phyloP scores from a whole-genome alignment of 2,797 vertebrate genomes.

The Coccyzus lansbergi region DNA sequence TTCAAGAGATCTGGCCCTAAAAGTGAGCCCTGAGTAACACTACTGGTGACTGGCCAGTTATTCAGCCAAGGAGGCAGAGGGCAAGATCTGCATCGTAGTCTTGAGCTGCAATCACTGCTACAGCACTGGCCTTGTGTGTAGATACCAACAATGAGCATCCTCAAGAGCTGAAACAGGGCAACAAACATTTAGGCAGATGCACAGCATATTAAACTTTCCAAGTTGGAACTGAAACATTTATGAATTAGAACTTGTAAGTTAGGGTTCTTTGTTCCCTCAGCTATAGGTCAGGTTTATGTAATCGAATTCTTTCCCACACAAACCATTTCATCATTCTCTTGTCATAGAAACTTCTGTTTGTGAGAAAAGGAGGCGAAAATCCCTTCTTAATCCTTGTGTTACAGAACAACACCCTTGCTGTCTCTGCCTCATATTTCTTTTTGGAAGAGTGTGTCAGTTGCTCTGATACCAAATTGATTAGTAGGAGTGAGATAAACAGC shows the following conservation, averaged over 20 bases:
- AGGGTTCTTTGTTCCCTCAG: background rate
- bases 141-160: background rate
- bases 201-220: background rate
- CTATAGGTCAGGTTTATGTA: background rate
- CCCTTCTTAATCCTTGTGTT: background rate
- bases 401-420: background rate
- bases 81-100: background rate
- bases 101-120: background rate
- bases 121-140: background rate
- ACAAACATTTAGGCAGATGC: background rate
- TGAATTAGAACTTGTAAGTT: background rate
- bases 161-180: background rate
- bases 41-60: background rate
- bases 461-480: background rate
- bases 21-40: background rate
- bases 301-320: background rate
- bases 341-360: background rate
- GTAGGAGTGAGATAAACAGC: constrained; percentile 12
- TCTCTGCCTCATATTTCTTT: background rate
- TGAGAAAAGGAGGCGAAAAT: background rate
- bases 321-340: background rate
- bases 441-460: background rate
- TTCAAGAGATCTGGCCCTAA: background rate
- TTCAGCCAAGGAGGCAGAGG: background rate
- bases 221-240: background rate